phyloP scores from a whole-genome alignment of 1,140 invertebrate species.

The Zaprionus taronus region DNA sequence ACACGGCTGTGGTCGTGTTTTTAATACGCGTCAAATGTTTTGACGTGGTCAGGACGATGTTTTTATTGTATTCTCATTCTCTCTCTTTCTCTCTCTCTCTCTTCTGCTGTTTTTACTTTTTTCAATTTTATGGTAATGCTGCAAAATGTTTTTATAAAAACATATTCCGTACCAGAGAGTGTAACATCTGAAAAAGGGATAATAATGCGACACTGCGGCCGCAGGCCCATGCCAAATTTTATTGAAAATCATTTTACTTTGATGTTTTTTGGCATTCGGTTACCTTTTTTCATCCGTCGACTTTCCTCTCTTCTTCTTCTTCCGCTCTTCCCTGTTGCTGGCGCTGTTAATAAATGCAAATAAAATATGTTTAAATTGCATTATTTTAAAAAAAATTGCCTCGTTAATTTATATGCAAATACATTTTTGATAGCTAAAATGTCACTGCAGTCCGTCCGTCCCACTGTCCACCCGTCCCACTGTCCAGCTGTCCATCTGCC shows the following conservation, averaged over 20 bases:
- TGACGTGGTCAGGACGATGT: constrained; percentile 67
- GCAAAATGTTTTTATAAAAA: constrained; percentile 74
- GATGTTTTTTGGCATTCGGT: constrained; percentile 65
- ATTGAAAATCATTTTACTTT: constrained; percentile 73
- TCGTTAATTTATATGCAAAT: constrained; percentile 83
- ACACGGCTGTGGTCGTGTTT: constrained; percentile 61
- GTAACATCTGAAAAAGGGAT: constrained; percentile 53
- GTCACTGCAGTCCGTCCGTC: constrained; percentile 58
- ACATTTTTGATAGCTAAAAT: constrained; percentile 82
- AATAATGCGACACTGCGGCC: constrained; percentile 58
- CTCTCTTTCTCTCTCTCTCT: background rate
- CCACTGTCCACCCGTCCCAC: background rate
- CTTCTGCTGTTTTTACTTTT: constrained; percentile 22
- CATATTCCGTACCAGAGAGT: constrained; percentile 72
- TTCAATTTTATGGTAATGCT: constrained; percentile 79
- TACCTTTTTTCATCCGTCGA: constrained; percentile 24
- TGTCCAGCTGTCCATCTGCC: background rate
- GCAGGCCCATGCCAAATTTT: constrained; percentile 47
- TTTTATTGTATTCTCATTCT: background rate
- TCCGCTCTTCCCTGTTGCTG: background rate
- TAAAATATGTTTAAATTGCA: constrained; percentile 83
- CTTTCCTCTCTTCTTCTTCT: constrained; percentile 11
- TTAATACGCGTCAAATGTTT: constrained; percentile 80
- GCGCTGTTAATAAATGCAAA: constrained; percentile 76
- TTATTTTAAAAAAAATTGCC: constrained; percentile 74